Evolutionary conservation across 2,888 invertebrate species (phyloP), one percentile per base, ranked within the genome.

Genomic region (Lobophora halterata): DNA sequence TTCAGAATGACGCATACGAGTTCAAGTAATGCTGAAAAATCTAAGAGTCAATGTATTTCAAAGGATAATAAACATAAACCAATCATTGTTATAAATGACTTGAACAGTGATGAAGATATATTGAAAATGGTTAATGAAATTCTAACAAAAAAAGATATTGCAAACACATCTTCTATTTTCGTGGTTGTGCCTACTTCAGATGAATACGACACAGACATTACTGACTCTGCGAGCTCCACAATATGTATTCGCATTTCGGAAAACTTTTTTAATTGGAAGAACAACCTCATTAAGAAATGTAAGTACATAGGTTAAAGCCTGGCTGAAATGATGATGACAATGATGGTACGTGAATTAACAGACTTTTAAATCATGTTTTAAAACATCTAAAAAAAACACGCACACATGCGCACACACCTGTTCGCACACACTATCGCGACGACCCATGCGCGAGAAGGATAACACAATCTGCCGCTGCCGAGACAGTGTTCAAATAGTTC

Each of bases 151-250:
- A 55, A 57, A 1, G 38, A 54, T 7, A 26, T 65, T 8, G 33
- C 36, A 2, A 48, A 54, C 17, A 35, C 54, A 2, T 73, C 76
- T 0, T 71, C 73, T 3, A 51, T 74, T 12, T 64, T 65, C 27
- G 39, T 77, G 5, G 51, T 74, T 1, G 54, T 77, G 5, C 57
- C 71, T 2, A 58, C 61, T 3, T 55, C 64, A 1, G 65, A 68
- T 16, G 59, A 61, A 13, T 31, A 31, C 24, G 54, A 55, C 5
- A 51, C 50, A 10, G 55, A 53, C n/a, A 32, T 38, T 18, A 47
- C 52, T 3, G 44, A 43, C 5, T 16, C 50, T 11, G 33, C 66
- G 4, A 58, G 51, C 31, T 67, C 69, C 8, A 60, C 60, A 4
- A 53, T 66, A 34, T 65, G 58, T 39, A 54, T 70, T 10, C 59